Percentiles rank a stretch among this genome's conserved stretches.
phyloP scores from a whole-genome alignment of 2,888 invertebrate species.

The Pyrgus malvae region DNA sequence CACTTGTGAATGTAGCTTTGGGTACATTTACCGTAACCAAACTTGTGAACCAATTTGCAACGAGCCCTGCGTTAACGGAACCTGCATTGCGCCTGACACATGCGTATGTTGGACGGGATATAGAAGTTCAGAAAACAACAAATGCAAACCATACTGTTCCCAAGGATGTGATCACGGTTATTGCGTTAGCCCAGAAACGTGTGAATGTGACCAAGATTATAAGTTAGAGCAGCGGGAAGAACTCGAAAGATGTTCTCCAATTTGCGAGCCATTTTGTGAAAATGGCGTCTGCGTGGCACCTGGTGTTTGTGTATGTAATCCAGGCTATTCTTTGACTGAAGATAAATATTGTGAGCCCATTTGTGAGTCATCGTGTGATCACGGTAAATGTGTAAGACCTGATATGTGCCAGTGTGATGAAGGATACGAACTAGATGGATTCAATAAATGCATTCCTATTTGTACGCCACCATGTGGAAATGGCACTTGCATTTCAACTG shows the following conservation, averaged over 20 bases:
- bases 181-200: conserved; percentile 42
- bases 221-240: conserved; percentile 30
- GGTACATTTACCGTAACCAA: conserved; percentile 41
- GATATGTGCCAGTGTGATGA: conserved; percentile 32
- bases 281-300: conserved; percentile 35
- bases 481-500: conserved; percentile 69
- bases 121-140: conserved; percentile 38
- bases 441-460: conserved; percentile 37
- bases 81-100: conserved; percentile 68
- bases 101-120: conserved; percentile 71
- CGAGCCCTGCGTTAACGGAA: conserved; percentile 71
- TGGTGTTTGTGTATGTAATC: conserved; percentile 32
- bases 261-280: conserved; percentile 30
- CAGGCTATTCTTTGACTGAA: conserved; percentile 22
- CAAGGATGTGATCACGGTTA: conserved; percentile 42
- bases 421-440: conserved; percentile 28
- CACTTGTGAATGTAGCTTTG: conserved; percentile 48
- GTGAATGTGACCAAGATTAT: conserved; percentile 37
- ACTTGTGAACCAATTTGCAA: conserved; percentile 57
- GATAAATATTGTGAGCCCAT: conserved; percentile 35
- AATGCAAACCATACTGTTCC: conserved; percentile 44
- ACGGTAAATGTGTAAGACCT: conserved; percentile 33
- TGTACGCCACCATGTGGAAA: conserved; percentile 71
- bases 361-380: conserved; percentile 32
- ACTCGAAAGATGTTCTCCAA: conserved; percentile 20